Base-by-base conservation (phyloP, 2,113 vertebrate genomes). In the Seriola aureovittata region DNA sequence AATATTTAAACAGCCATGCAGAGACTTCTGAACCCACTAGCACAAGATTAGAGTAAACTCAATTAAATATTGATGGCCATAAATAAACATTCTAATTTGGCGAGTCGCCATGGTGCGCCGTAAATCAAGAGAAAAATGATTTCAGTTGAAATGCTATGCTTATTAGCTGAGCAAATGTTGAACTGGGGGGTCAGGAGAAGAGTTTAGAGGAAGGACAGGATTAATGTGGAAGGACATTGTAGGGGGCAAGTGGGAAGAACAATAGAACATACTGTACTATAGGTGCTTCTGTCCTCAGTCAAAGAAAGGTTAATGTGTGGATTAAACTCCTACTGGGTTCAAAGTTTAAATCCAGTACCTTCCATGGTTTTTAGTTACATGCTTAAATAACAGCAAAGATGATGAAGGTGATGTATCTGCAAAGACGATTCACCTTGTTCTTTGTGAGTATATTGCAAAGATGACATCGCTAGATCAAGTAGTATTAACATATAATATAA, bases 51-150 rank as follows among this genome's bases (percentile, higher is more conserved):
- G 91, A 93, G 94, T 92, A 93, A 91, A 92, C 92, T 88, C 93
- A 93, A 94, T 95, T 94, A 95, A 96, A 95, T 95, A 96, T 96
- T 95, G 93, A 96, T 94, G 89, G 90, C 90, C 88, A 94, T 93
- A 95, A 95, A 95, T 94, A 95, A 95, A 95, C 93, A 92, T 91
- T 88, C 93, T 92, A 91, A 94, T 94, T 95, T 93, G 86, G 85
- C 82, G 71, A 84, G 82, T 77, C 29, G 72, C 85, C 78, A 80
- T 77, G 85, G 86, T 81, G 78, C n/a, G 50, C 54, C 48, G 75
- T 87, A 82, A 83, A 89, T 92, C 78, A 82, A 69, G 77, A 82
- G 66, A 42, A 79, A 80, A 85, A 83, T 66, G 69, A 36, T 81
- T 87, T 80, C 55, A 79, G 79, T 54, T 74, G 89, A 78, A 84